Evolutionary conservation across 2,888 invertebrate genomes (phyloP).

Genomic region (Noctua janthina): DNA sequence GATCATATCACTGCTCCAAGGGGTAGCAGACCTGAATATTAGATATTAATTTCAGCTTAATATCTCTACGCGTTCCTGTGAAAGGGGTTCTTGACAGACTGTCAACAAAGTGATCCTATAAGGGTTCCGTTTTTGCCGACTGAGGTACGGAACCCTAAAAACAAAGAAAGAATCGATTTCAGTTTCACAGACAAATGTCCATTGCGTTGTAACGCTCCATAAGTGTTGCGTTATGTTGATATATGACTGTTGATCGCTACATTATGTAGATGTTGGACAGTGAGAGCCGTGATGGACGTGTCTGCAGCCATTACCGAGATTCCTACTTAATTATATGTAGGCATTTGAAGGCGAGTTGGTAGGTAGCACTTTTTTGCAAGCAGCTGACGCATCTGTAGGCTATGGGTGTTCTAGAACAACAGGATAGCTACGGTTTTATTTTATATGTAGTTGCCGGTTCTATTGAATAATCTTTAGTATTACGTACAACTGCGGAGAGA

Average conservation of each 20-base stretch:
- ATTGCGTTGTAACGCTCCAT: conserved; percentile 67
- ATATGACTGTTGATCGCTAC: conserved; percentile 67
- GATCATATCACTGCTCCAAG: no score
- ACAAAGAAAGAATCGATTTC: conserved; percentile 50
- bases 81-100: no score
- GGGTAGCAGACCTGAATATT: no score
- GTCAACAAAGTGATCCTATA: no score
- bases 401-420: conserved; percentile 9
- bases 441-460: no score
- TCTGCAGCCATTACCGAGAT: conserved; percentile 67
- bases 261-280: conserved; percentile 71
- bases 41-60: no score
- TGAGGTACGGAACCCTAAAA: neutral
- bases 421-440: neutral
- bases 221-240: conserved; percentile 67
- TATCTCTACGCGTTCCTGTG: no score
- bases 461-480: no score
- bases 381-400: conserved; percentile 7
- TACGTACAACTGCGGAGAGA: no score
- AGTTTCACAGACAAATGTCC: conserved; percentile 54
- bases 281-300: conserved; percentile 69
- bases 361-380: conserved; percentile 19
- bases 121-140: no score
- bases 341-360: conserved; percentile 61
- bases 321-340: conserved; percentile 64